Percentiles rank a stretch among this genome's conserved stretches.
Conservation (phyloP, 92 coral and sea anemone species). For the Paragorgia papillata region DNA sequence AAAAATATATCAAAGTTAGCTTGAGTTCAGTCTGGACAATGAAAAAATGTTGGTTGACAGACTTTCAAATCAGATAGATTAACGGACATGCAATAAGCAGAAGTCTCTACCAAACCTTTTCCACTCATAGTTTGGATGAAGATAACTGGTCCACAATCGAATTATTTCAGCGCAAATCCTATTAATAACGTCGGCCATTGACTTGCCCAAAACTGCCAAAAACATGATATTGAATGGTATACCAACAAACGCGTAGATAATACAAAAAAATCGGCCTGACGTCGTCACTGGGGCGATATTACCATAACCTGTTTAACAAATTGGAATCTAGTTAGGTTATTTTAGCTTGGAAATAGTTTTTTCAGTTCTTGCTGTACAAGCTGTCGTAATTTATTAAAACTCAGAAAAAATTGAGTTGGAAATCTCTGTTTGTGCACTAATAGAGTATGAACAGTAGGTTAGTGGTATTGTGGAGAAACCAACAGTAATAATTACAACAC, state of each 20-base stretch:
- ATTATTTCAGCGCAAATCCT: slow-evolving; percentile 83
- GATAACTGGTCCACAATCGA: slow-evolving; percentile 56
- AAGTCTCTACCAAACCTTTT: slow-evolving; percentile 51
- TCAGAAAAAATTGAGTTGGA: too few relatives aligned
- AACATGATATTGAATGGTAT: slow-evolving; percentile 95
- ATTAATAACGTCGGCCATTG: slow-evolving; percentile 73
- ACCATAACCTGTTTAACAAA: slow-evolving; percentile 73
- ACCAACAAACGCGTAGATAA: slow-evolving; percentile 81
- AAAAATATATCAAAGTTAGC: too few relatives aligned
- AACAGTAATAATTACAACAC: too few relatives aligned
- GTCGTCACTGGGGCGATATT: slow-evolving; percentile 79
- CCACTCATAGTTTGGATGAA: slow-evolving; percentile 66
- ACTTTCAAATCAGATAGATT: too few relatives aligned
- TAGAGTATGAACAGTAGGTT: too few relatives aligned
- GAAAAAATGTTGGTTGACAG: too few relatives aligned
- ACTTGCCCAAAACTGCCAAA: slow-evolving; percentile 82
- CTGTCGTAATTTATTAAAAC: too few relatives aligned
- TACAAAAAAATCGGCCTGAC: slow-evolving; percentile 83
- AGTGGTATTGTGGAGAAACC: too few relatives aligned
- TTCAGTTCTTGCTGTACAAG: too few relatives aligned
- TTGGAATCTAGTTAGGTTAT: neutral
- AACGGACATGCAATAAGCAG: neutral
- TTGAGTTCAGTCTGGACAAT: too few relatives aligned
- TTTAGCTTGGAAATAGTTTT: too few relatives aligned
- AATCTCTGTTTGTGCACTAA: too few relatives aligned